Evolutionary conservation across 2,113 vertebrate species (phyloP), one percentile per base, ranked within the genome.

Genomic region (Chaetorhynchus papuensis): DNA sequence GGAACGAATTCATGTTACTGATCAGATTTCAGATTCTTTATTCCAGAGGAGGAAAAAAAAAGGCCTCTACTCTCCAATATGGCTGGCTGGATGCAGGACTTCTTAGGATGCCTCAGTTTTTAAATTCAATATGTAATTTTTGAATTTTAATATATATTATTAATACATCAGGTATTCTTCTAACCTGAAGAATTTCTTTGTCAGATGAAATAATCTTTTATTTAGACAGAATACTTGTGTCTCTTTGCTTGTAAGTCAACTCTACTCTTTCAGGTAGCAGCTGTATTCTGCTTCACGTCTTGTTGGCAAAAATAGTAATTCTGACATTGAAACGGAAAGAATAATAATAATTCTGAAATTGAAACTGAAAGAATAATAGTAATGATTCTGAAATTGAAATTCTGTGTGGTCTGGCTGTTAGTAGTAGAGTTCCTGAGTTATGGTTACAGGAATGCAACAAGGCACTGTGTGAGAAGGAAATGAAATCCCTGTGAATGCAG

Each of bases 21-120:
- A 96, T 97, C 93, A 94, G 74, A 95, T 94, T 96, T 95, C 80
- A 95, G 66, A 85, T 86, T 31, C 70, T 87, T 94, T 87, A 65
- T 79, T 95, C 71, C 14, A n/a, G 64, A 63, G 60, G 56, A 77
- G 33, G 33, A 14, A 66, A 72, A 70, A 53, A 92, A 52, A 90
- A 69, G 4, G n/a, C 33, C 92, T 50, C 30, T 4, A 10, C 82
- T 93, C 86, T 76, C 74, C 57, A 64, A 0, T 27, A 64, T 59
- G 52, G 26, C 31, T 85, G 74, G 22, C 30, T 70, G 7, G 49
- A 72, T 90, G 21, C 20, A 71, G 90, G n/a, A 8, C 31, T 83
- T 35, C 60, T 75, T 49, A 27, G 83, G 31, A 74, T 37, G 54
- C 35, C 41, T 71, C 28, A 24, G 4, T 28, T 91, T 83, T 78